Percentiles rank a stretch among this genome's conserved stretches.
phyloP scores from a whole-genome alignment of 2,113 vertebrate species.

The Hylia prasina region DNA sequence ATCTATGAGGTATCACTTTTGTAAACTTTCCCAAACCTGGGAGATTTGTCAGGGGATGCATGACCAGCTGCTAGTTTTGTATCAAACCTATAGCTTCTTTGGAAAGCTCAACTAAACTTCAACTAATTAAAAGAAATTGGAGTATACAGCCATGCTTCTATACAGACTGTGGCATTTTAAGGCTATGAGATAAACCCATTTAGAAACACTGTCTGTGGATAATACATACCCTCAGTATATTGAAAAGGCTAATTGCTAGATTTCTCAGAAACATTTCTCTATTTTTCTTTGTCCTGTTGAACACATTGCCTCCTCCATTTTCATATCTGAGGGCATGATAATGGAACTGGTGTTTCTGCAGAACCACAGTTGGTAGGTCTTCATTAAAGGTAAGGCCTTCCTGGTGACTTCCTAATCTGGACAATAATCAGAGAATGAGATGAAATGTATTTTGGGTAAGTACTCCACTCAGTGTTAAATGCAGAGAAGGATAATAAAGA shows the following conservation, averaged over 20 bases:
- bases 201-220: neutral
- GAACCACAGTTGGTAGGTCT: neutral
- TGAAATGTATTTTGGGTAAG: neutral
- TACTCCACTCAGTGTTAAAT: neutral
- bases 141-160: neutral
- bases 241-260: neutral
- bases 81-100: neutral
- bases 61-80: neutral
- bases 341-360: neutral
- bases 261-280: neutral
- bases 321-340: neutral
- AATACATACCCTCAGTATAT: neutral
- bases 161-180: neutral
- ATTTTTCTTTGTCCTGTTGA: neutral
- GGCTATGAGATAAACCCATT: neutral
- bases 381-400: neutral
- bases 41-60: neutral
- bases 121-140: neutral
- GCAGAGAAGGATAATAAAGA: neutral
- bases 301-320: neutral
- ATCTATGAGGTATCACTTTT: neutral
- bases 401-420: neutral
- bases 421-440: neutral
- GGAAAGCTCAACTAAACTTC: neutral
- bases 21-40: neutral